These are phyloP conservation scores for Calcarius ornatus DNA, from an alignment of 2,113 vertebrate species.

Conservation along the genomic window DNA sequence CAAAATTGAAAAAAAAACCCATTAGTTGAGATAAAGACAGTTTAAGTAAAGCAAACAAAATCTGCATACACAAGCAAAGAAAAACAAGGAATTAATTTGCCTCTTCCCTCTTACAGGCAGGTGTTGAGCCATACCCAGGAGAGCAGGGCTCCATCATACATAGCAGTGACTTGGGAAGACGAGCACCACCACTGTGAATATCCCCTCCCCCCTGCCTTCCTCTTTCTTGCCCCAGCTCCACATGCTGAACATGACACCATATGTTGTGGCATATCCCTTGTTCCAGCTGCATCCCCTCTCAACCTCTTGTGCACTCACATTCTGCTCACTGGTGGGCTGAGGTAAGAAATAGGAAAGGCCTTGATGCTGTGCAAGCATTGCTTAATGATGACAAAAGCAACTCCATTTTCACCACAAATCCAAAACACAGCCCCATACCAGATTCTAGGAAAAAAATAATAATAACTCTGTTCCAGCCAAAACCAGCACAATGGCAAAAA, in stretches of 20 bases:
- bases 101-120: background rate
- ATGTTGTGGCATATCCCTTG: background rate
- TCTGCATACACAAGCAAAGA: background rate
- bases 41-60: background rate
- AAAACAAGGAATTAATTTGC: background rate
- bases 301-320: background rate
- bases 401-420: background rate
- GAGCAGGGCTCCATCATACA: background rate
- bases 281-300: background rate
- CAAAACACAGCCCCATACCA: background rate
- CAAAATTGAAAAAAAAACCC: background rate
- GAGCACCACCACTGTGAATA: background rate
- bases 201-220: rapidly evolving
- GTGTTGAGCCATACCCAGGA: background rate
- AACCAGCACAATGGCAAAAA: background rate
- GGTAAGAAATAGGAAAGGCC: background rate
- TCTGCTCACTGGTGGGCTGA: background rate
- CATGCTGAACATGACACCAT: background rate
- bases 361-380: background rate
- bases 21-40: background rate
- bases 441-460: background rate
- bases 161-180: background rate
- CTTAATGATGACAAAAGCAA: background rate
- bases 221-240: background rate
- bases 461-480: background rate